Conservation (phyloP, 2,888 invertebrate genomes). For the Ormyrus nitidulus region DNA sequence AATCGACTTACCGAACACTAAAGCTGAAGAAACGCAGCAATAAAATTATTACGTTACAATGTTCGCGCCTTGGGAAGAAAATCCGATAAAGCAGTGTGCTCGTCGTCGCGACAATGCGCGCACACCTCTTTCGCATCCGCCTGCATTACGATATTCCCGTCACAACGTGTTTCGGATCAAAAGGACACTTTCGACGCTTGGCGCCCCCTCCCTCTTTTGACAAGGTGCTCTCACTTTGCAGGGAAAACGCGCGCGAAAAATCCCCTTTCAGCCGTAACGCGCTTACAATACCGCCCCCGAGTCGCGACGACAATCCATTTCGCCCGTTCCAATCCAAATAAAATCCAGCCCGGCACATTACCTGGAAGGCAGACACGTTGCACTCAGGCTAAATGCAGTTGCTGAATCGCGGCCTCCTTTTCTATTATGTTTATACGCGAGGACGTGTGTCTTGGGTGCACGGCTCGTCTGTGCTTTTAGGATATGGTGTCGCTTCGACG, state of each 20-base stretch:
- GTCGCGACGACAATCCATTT: conserved; percentile 44
- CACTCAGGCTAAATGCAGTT: conserved; percentile 43
- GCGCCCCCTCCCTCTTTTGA: too few relatives aligned
- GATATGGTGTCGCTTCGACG: too few relatives aligned
- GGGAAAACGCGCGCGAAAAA: background rate
- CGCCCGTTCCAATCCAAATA: conserved; percentile 34
- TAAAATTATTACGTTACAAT: too few relatives aligned
- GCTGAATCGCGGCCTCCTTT: conserved; percentile 12
- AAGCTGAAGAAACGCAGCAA: too few relatives aligned
- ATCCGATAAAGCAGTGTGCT: too few relatives aligned
- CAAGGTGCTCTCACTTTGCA: background rate
- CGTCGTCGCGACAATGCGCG: too few relatives aligned
- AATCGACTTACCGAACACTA: too few relatives aligned
- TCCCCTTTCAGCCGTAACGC: conserved; percentile 11
- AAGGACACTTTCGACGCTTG: too few relatives aligned
- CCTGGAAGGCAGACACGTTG: conserved; percentile 5
- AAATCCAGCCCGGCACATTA: conserved; percentile 27
- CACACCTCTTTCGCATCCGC: background rate
- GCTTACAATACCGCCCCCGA: conserved; percentile 9
- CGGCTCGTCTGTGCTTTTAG: too few relatives aligned
- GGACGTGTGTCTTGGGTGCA: too few relatives aligned
- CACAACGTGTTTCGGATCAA: background rate
- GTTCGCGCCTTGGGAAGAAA: too few relatives aligned
- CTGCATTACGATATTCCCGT: background rate
- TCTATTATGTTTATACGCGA: too few relatives aligned